Evolutionary conservation across 1,140 invertebrate genomes (phyloP).

Genomic region (Drosophila busckii): DNA sequence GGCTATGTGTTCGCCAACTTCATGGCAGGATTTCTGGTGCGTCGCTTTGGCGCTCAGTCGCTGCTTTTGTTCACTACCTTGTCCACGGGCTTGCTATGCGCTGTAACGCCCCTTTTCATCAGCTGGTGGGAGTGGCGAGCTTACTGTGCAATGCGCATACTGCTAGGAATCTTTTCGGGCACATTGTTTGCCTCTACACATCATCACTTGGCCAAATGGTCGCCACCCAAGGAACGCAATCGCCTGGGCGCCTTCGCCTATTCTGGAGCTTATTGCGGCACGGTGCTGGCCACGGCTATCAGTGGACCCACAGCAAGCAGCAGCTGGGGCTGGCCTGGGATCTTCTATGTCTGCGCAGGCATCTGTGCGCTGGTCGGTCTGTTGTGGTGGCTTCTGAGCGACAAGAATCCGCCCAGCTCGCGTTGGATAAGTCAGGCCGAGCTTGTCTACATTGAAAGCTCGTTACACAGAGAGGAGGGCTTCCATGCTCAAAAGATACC

Average conservation of each 20-base stretch:
- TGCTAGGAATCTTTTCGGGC: too few species aligned
- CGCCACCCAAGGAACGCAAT: conserved; percentile 81
- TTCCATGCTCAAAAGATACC: conserved; percentile 67
- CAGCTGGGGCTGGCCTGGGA: conserved; percentile 86
- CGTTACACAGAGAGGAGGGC: conserved; percentile 52
- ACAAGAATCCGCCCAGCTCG: conserved; percentile 84
- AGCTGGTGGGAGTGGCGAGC: too few species aligned
- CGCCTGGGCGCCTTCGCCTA: conserved; percentile 81
- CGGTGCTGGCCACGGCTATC: conserved; percentile 84
- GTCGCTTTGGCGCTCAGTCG: too few species aligned
- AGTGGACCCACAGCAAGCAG: conserved; percentile 84
- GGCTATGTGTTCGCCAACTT: too few species aligned
- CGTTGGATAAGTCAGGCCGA: conserved; percentile 82
- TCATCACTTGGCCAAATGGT: conserved; percentile 78
- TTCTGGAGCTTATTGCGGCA: conserved; percentile 85
- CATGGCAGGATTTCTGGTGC: too few species aligned
- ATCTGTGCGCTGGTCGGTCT: too few species aligned
- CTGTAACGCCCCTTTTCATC: too few species aligned
- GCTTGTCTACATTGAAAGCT: conserved; percentile 82
- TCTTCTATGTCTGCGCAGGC: too few species aligned
- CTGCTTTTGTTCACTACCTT: too few species aligned
- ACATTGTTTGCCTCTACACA: conserved; percentile 89
- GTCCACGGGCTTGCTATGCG: too few species aligned
- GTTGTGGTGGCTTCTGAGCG: conserved; percentile 81
- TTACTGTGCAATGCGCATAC: too few species aligned